Evolutionary conservation across 2,113 vertebrate species (phyloP).

Genomic region (Dasyprocta punctata): DNA sequence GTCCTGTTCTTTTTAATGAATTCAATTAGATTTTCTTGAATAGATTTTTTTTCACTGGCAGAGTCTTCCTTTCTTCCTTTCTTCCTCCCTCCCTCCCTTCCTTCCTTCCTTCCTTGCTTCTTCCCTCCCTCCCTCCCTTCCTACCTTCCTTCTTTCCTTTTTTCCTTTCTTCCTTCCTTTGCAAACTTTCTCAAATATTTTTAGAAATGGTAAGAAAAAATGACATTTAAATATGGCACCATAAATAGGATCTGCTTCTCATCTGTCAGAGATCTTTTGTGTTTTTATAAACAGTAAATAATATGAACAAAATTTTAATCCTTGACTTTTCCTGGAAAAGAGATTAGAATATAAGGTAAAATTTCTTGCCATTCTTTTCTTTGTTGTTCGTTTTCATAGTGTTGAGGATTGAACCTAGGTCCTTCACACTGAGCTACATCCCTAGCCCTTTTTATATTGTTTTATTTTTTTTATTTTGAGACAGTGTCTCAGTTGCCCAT

Average conservation of each 20-base stretch:
- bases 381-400: not conserved
- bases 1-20: not conserved
- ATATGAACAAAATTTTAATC: conserved; percentile 48
- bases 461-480: not conserved
- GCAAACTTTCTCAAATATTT: conserved; percentile 32
- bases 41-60: not conserved
- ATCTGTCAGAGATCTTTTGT: conserved; percentile 3
- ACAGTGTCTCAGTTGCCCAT: not conserved
- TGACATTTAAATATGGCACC: conserved; percentile 3
- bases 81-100: not conserved
- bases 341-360: not conserved
- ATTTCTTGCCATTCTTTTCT: conserved; percentile 1
- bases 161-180: not conserved
- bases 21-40: conserved; percentile 2
- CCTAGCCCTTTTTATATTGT: not conserved
- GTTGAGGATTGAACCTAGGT: not conserved
- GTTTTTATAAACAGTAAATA: conserved; percentile 63
- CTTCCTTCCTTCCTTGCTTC: no score
- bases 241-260: conserved; percentile 11
- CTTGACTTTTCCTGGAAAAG: not conserved
- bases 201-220: not conserved
- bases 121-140: no score
- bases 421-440: not conserved
- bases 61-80: not conserved
- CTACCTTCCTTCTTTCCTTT: not conserved